These are phyloP conservation scores for Andrena chrysosceles DNA, from an alignment of 2,888 invertebrate species.

Conservation along the genomic window DNA sequence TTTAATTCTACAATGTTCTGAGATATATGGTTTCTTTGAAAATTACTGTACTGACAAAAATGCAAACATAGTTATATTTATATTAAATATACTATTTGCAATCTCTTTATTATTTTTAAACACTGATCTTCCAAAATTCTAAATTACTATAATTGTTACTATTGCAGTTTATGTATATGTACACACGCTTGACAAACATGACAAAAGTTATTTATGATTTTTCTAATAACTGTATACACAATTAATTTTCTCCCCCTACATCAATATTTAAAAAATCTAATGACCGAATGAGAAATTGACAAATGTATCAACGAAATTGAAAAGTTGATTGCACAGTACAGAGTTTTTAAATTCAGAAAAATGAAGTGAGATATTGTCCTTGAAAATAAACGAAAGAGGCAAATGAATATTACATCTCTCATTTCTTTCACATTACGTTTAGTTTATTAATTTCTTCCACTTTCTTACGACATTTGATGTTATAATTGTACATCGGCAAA, in stretches of 20 bases:
- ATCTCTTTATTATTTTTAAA: slow-evolving; percentile 8
- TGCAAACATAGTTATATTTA: slow-evolving; percentile 24
- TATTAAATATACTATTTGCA: slow-evolving; percentile 33
- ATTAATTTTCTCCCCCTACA: slow-evolving; percentile 1
- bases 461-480: slow-evolving; percentile 29
- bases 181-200: slow-evolving; percentile 32
- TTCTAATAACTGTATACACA: neutral
- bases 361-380: slow-evolving; percentile 21
- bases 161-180: neutral
- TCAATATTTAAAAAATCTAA: slow-evolving; percentile 14
- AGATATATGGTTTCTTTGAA: neutral
- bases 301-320: slow-evolving; percentile 8
- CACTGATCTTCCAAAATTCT: slow-evolving; percentile 1
- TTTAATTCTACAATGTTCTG: slow-evolving; percentile 6
- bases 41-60: slow-evolving; percentile 13
- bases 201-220: slow-evolving; percentile 30
- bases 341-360: slow-evolving; percentile 5
- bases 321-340: slow-evolving; percentile 2
- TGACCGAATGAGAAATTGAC: slow-evolving; percentile 8
- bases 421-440: slow-evolving; percentile 5
- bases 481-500: slow-evolving; percentile 23
- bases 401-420: slow-evolving; percentile 3
- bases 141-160: slow-evolving; percentile 17
- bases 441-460: slow-evolving; percentile 14
- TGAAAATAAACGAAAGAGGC: slow-evolving; percentile 7